phyloP scores from a whole-genome alignment of 2,113 vertebrate genomes.

The Coryphaenoides rupestris region DNA sequence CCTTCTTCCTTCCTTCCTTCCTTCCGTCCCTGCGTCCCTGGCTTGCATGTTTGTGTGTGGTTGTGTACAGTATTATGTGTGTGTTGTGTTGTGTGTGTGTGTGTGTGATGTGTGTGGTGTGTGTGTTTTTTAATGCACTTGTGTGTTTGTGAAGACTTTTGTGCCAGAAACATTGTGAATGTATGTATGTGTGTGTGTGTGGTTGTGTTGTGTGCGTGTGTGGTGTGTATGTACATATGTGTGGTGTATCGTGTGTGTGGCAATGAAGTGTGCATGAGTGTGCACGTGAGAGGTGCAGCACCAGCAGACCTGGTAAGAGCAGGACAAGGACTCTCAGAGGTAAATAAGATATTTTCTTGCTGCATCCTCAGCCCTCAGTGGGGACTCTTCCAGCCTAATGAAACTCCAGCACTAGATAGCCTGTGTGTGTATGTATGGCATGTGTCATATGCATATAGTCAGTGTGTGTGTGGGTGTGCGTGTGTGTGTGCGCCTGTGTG shows the following conservation, averaged over 20 bases:
- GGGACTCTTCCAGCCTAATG: too few relatives aligned
- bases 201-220: background rate
- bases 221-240: slow-evolving; percentile 1
- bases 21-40: too few relatives aligned
- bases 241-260: background rate
- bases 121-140: background rate
- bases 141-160: background rate
- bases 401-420: too few relatives aligned
- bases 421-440: background rate
- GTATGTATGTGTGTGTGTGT: background rate
- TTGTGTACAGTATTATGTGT: too few relatives aligned
- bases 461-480: background rate
- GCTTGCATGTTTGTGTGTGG: slow-evolving; percentile 3
- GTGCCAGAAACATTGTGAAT: background rate
- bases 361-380: too few relatives aligned
- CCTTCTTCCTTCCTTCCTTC: too few relatives aligned
- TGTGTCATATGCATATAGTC: background rate
- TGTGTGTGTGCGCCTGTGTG: background rate
- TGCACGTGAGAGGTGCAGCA: background rate
- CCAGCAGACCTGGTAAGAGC: too few relatives aligned
- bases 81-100: too few relatives aligned
- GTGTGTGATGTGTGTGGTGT: too few relatives aligned
- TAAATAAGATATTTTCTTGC: too few relatives aligned
- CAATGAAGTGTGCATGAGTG: slow-evolving; percentile 1
- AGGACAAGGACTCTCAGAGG: too few relatives aligned